A percentile compares a stretch with the other conserved stretches of the same genome.
phyloP scores from a whole-genome alignment of 2,797 vertebrate species.

The Pteropus rufus region DNA sequence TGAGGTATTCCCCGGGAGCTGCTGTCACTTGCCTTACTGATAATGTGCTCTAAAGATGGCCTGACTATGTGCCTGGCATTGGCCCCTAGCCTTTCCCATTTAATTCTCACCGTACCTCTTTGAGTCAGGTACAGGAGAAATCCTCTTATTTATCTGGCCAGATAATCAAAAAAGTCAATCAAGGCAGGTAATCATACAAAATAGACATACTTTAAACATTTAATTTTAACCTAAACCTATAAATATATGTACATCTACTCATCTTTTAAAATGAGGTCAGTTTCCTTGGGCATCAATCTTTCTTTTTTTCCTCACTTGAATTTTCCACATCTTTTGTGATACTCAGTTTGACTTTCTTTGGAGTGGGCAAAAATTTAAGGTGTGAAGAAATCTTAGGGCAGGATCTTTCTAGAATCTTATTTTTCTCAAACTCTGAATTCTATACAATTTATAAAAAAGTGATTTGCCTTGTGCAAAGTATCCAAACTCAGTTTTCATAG shows the following conservation, averaged over 20 bases:
- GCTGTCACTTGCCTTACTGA: neutral
- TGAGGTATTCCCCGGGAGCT: neutral
- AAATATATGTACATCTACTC: neutral
- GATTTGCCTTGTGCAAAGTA: neutral
- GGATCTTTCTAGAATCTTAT: neutral
- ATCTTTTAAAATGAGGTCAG: neutral
- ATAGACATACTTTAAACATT: neutral
- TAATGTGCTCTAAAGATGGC: neutral
- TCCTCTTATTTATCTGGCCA: neutral
- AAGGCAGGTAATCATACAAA: neutral
- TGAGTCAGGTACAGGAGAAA: neutral
- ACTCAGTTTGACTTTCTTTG: neutral
- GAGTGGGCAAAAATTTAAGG: neutral
- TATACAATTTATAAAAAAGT: neutral
- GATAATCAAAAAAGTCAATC: neutral
- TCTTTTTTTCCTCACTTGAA: neutral
- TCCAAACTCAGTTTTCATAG: conserved; percentile 12
- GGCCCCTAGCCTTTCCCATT: neutral
- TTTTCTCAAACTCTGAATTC: neutral
- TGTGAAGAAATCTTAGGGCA: neutral
- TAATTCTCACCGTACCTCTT: neutral
- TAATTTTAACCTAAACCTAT: neutral
- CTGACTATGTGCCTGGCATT: neutral
- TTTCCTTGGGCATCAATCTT: neutral
- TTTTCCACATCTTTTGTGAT: neutral